These are phyloP conservation scores for Onychostoma macrolepis DNA, from an alignment of 2,113 vertebrate genomes.

Conservation along the genomic window DNA sequence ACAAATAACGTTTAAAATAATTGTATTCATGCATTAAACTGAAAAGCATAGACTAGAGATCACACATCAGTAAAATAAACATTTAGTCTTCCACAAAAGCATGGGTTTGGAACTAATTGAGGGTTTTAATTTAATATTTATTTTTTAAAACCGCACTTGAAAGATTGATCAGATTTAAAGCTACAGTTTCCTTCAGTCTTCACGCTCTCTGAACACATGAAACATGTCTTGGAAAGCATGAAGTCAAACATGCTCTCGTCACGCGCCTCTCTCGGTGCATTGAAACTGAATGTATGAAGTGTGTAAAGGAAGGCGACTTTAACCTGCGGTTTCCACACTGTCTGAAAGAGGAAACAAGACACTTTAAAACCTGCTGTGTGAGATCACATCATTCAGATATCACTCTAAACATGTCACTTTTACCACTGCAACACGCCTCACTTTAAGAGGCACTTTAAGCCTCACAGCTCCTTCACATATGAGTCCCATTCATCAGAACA, in stretches of 20 bases:
- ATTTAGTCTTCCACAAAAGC: background rate
- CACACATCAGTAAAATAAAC: background rate
- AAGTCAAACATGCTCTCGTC: background rate
- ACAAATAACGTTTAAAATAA: too few species aligned
- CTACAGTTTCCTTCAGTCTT: background rate
- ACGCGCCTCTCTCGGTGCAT: background rate
- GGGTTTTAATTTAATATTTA: background rate
- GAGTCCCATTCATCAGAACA: background rate
- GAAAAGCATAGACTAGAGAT: background rate
- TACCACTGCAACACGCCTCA: background rate
- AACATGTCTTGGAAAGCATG: background rate
- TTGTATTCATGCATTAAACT: background rate
- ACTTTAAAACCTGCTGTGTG: background rate
- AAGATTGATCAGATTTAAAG: background rate
- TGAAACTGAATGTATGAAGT: constrained; percentile 20
- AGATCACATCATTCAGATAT: background rate
- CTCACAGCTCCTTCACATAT: background rate
- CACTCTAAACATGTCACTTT: background rate
- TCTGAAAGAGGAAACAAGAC: constrained; percentile 45
- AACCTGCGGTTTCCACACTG: constrained; percentile 40
- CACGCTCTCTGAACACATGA: too few species aligned
- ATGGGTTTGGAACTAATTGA: background rate
- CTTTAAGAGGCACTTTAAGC: background rate
- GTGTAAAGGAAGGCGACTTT: constrained; percentile 34
- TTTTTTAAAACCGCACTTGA: background rate